Conservation (phyloP, 2,113 vertebrate species). For the Carollia perspicillata region DNA sequence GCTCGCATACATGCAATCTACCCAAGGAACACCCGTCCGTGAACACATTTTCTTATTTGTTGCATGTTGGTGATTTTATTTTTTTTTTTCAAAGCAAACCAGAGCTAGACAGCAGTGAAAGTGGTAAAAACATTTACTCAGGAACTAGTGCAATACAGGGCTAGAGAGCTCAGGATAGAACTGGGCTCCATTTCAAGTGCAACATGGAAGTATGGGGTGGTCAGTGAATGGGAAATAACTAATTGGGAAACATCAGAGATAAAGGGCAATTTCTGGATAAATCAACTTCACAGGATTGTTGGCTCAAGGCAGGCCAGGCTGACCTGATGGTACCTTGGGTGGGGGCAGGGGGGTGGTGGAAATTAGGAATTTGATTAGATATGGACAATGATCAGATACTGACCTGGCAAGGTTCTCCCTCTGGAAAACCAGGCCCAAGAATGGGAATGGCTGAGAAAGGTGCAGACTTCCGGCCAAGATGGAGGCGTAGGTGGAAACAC, state of each 20-base stretch:
- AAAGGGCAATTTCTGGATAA: background rate
- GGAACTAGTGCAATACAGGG: background rate
- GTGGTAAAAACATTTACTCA: background rate
- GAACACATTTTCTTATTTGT: background rate
- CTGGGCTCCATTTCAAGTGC: background rate
- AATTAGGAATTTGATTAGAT: background rate
- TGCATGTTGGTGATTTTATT: background rate
- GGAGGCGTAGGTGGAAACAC: too few species aligned
- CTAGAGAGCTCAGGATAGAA: background rate
- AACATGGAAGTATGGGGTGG: background rate
- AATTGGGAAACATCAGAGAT: background rate
- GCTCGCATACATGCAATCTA: background rate
- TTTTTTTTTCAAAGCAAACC: background rate
- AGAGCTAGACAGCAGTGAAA: background rate
- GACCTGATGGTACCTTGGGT: background rate
- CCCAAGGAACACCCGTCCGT: background rate
- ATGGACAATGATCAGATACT: background rate
- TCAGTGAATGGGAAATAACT: background rate
- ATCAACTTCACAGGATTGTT: background rate
- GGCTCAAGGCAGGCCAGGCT: background rate
- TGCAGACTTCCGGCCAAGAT: too few species aligned
- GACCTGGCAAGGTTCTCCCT: background rate
- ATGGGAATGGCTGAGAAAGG: background rate
- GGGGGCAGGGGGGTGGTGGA: too few species aligned
- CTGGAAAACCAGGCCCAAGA: background rate